Base-by-base conservation (phyloP, 1,140 invertebrate species). In the Zaprionus kolodkinae region DNA sequence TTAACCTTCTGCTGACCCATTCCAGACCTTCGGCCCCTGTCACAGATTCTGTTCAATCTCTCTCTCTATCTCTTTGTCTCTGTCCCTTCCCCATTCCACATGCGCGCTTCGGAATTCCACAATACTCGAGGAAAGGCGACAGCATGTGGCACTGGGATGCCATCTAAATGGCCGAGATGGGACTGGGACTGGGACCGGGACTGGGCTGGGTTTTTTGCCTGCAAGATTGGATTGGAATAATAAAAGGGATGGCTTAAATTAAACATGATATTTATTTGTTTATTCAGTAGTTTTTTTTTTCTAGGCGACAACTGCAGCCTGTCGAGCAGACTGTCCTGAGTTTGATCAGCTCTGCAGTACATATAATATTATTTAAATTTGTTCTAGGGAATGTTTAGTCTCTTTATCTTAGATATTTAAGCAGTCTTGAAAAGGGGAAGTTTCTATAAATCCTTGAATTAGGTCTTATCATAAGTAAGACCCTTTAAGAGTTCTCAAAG, bases 61-160 rank as follows among this genome's bases (percentile, higher is more conserved):
- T 43, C 13, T 50, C 38, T 17, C 27, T 3, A 2, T 27, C 63
- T 21, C 27, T 33, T 40, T 12, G 12, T 40, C 2, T 25, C 12
- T 30, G 17, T 40, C 56, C 9, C 11, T 35, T 9, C 27, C 11
- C 35, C 40, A n/a, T 68, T 68, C 60, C 71, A 73, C 64, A 73
- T 73, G 60, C 69, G 72, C 65, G 65, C 50, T 56, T 62, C 55
- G 72, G 65, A 56, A 74, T 74, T 62, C 62, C 57, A 62, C 50
- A 69, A 69, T 56, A 38, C 12, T 56, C 48, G 36, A 69, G 56
- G 33, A 50, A 40, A 69, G 62, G 27, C 7, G 55, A 1, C 36
- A 5, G 21, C 21, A 1, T 11, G 27, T 15, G 52, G 55, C 12
- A 10, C 7, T n/a, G 17, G 15, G 45, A 11, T 57, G 54, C 52